A percentile compares a stretch with the other conserved stretches of the same genome.
Evolutionary conservation across 2,888 invertebrate genomes (phyloP).

Genomic region (Venustoraphidia nigricollis): DNA sequence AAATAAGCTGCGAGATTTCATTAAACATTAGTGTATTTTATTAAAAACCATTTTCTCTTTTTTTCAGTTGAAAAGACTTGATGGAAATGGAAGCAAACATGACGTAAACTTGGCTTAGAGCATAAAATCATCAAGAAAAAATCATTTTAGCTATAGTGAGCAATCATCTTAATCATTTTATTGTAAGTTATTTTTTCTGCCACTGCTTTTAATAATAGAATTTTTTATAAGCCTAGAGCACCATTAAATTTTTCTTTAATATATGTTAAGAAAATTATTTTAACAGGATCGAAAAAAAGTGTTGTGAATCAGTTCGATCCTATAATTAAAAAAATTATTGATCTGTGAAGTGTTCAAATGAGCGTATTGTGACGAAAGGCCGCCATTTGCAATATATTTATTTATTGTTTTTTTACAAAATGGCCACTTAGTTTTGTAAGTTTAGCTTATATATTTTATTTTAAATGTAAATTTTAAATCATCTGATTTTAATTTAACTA

Average conservation of each 20-base stretch:
- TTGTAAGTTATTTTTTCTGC: too few relatives aligned
- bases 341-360: neutral
- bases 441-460: neutral
- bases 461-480: too few relatives aligned
- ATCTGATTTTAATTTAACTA: too few relatives aligned
- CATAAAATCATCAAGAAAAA: neutral
- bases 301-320: too few relatives aligned
- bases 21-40: too few relatives aligned
- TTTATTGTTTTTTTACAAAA: too few relatives aligned
- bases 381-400: constrained; percentile 1
- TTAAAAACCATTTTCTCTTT: neutral
- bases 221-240: too few relatives aligned
- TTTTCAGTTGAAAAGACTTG: constrained; percentile 18
- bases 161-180: neutral
- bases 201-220: too few relatives aligned
- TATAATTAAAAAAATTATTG: neutral
- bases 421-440: neutral
- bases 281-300: too few relatives aligned
- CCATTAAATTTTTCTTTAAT: too few relatives aligned
- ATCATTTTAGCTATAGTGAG: neutral
- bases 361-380: neutral
- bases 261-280: too few relatives aligned
- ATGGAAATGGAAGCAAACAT: constrained; percentile 15
- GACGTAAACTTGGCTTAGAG: constrained; percentile 12
- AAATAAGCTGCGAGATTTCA: too few relatives aligned